Percentiles rank a stretch among this genome's conserved stretches.
Conservation (phyloP, 2,797 vertebrate species). For the Hafferia zeledoni region DNA sequence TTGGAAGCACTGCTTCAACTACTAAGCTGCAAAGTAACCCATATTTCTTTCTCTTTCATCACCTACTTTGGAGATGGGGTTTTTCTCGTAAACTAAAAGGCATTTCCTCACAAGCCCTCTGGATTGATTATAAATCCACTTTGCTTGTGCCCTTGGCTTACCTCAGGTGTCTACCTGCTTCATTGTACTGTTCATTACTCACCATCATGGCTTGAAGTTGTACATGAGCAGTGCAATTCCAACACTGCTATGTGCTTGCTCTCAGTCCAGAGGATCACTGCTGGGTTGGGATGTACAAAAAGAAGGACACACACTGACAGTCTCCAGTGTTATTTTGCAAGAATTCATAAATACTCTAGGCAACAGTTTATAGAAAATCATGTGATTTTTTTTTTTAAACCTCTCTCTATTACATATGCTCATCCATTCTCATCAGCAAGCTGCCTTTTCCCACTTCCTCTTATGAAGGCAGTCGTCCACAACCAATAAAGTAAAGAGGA, state of each 20-base stretch:
- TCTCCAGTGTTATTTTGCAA: neutral
- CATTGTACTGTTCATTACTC: neutral
- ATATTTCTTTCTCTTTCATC: neutral
- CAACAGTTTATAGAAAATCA: neutral
- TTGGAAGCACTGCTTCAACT: constrained; percentile 28
- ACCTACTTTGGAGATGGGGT: neutral
- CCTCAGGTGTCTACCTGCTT: neutral
- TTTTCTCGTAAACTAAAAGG: neutral
- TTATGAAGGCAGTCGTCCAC: neutral
- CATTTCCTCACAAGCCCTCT: neutral
- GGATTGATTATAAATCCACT: neutral
- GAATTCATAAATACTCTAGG: neutral
- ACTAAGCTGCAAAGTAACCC: constrained; percentile 35
- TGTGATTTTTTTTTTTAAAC: neutral
- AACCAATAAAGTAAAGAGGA: neutral
- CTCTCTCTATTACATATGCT: neutral
- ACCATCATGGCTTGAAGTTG: neutral
- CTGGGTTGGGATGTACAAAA: neutral
- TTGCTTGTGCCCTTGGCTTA: neutral
- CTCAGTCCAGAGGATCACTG: neutral
- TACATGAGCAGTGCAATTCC: neutral
- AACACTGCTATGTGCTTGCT: neutral
- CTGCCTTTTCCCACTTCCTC: neutral
- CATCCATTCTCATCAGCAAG: neutral
- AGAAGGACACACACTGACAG: neutral